Base-by-base conservation (phyloP, 2,888 invertebrate species). In the Patella depressa region DNA sequence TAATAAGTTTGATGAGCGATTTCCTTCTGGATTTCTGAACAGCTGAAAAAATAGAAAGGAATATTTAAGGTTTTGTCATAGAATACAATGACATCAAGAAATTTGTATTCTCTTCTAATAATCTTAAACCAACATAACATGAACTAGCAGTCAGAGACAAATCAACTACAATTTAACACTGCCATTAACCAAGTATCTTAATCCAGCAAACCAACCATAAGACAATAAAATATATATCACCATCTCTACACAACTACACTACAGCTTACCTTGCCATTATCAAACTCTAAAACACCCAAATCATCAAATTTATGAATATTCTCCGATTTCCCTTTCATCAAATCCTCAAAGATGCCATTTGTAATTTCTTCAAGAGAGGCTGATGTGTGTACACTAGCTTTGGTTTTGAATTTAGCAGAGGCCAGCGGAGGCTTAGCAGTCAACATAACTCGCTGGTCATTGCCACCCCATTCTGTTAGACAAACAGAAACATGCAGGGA, bases 221-320 rank as follows among this genome's bases (percentile, higher is more conserved):
- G 45, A 45, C 45, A 45, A 45, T 45, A 45, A 45, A 45, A 45
- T 45, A 45, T 45, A 45, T 45, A 45, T 45, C 45, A 45, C 45
- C 45, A 45, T 45, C 45, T 45, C 45, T 45, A 45, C 0, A 45
- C 45, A 45, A 45, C 45, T 45, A 45, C 19, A 57, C 75, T 70
- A 72, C 74, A 69, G 65, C 86, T 86, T 87, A 87, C 87, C 87
- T 87, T 86, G 77, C 77, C 75, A 29, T 78, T 82, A 69, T 88
- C 89, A 29, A 86, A 84, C 82, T 90, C 89, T 81, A 89, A 84
- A 80, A 88, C 85, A 79, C 89, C 89, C 75, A 89, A 85, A 79
- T 89, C 90, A 86, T 90, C 90, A 88, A 89, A 89, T 78, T 86
- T 84, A 85, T 87, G 87, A 81, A 85, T 84, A 78, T 82, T 72